A percentile compares a stretch with the other conserved stretches of the same genome.
Conservation (phyloP, 2,888 invertebrate genomes). For the Halictus quadricinctus region DNA sequence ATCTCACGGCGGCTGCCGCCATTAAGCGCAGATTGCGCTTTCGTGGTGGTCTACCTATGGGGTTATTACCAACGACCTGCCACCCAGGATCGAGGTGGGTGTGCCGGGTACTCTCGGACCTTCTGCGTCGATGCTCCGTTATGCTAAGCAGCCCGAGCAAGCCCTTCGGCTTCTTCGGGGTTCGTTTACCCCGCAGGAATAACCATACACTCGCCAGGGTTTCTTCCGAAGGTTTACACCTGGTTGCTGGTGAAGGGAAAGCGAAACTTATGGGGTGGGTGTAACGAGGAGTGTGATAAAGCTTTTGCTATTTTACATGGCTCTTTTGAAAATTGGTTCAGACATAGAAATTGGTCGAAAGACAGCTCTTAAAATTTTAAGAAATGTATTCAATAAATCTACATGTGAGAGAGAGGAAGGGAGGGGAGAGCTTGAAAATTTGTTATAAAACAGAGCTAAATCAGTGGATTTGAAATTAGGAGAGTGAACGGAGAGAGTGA, state of each 20-base stretch:
- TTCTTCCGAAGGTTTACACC: neutral
- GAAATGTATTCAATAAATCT: too few relatives aligned
- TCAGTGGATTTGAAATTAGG: too few relatives aligned
- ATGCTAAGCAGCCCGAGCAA: conserved; percentile 63
- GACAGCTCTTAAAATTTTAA: too few relatives aligned
- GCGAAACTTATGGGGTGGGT: neutral
- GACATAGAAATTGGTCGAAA: too few relatives aligned
- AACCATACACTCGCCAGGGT: neutral
- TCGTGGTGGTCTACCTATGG: conserved; percentile 78
- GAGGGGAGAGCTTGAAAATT: too few relatives aligned
- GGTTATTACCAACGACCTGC: conserved; percentile 77
- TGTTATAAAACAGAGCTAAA: too few relatives aligned
- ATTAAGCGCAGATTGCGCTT: conserved; percentile 77
- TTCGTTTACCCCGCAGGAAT: neutral
- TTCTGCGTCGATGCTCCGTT: conserved; percentile 64
- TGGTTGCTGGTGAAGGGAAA: neutral
- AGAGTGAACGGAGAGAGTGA: too few relatives aligned
- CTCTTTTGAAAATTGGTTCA: too few relatives aligned
- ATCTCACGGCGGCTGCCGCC: conserved; percentile 74
- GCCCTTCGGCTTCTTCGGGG: neutral
- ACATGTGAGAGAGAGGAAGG: too few relatives aligned
- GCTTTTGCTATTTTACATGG: neutral
- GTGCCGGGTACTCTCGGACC: conserved; percentile 63
- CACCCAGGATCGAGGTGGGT: conserved; percentile 76
- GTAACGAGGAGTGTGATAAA: neutral